Evolutionary conservation across 1,140 invertebrate genomes (phyloP).

Genomic region (Conus ventricosus): DNA sequence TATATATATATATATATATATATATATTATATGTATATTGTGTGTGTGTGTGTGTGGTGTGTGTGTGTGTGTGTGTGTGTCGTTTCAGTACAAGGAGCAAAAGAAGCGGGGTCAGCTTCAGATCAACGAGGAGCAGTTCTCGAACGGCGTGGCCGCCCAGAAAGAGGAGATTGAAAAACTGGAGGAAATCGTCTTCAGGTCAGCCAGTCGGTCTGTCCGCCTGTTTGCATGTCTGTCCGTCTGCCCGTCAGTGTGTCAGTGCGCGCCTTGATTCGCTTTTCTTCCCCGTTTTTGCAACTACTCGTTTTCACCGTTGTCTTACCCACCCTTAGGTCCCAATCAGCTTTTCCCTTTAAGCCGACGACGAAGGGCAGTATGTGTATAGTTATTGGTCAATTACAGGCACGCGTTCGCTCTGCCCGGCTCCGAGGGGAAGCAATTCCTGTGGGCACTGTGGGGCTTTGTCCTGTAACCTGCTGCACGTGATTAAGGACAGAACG

Average conservation of each 20-base stretch:
- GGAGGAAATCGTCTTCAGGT: conserved; percentile 65
- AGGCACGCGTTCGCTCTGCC: too few species aligned
- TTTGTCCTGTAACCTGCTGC: too few species aligned
- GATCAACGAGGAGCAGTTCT: conserved; percentile 53
- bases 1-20: conserved; percentile 5
- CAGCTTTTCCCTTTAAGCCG: too few species aligned
- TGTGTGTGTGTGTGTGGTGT: not conserved
- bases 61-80: not conserved
- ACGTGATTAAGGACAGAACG: too few species aligned
- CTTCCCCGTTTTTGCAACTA: too few species aligned
- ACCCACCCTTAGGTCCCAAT: not conserved
- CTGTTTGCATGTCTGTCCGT: not conserved
- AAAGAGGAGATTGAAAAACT: conserved; percentile 61
- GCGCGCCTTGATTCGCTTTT: not conserved
- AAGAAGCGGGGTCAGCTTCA: conserved; percentile 43
- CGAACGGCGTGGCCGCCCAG: conserved; percentile 45
- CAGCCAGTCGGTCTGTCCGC: not conserved
- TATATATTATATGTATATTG: conserved; percentile 18
- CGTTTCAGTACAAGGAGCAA: conserved; percentile 50
- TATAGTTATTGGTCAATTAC: too few species aligned
- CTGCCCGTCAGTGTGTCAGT: too few species aligned
- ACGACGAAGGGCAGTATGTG: too few species aligned
- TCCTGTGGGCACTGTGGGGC: too few species aligned
- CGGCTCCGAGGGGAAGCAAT: too few species aligned
- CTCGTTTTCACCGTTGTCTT: not conserved